These are phyloP conservation scores for Leptopilina syphax DNA, from an alignment of 2,888 invertebrate species.

Conservation along the genomic window DNA sequence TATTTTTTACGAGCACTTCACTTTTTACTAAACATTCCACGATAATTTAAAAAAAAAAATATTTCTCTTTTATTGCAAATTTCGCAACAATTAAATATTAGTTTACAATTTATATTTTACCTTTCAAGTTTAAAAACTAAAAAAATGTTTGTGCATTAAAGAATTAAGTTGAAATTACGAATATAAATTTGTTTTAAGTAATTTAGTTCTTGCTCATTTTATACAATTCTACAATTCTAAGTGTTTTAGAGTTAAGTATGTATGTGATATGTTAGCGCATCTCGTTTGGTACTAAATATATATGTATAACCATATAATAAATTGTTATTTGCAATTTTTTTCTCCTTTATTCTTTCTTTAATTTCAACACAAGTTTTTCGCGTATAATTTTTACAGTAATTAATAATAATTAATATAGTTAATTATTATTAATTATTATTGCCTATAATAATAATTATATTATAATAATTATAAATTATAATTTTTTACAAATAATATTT, in stretches of 20 bases:
- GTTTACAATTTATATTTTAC: neutral
- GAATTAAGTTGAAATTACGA: neutral
- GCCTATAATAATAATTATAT: no score
- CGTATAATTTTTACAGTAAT: no score
- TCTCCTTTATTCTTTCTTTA: no score
- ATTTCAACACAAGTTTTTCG: no score
- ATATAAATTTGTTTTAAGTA: neutral
- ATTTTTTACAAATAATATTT: no score
- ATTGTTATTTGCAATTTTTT: no score
- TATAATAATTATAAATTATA: no score
- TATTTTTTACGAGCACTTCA: neutral
- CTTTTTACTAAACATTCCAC: neutral
- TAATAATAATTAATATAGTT: no score
- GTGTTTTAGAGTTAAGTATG: neutral
- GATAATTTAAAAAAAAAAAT: neutral
- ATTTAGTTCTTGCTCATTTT: neutral
- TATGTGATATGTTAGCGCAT: conserved; percentile 5
- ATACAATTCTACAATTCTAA: neutral
- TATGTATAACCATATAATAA: no score
- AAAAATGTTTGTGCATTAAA: no score
- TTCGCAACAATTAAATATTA: neutral
- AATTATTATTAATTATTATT: no score
- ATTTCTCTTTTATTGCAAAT: neutral
- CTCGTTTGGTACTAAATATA: neutral
- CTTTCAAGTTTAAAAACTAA: neutral